Evolutionary conservation across 2,113 vertebrate genomes (phyloP), one percentile per base, ranked within the genome.

Genomic region (Chaenocephalus aceratus): DNA sequence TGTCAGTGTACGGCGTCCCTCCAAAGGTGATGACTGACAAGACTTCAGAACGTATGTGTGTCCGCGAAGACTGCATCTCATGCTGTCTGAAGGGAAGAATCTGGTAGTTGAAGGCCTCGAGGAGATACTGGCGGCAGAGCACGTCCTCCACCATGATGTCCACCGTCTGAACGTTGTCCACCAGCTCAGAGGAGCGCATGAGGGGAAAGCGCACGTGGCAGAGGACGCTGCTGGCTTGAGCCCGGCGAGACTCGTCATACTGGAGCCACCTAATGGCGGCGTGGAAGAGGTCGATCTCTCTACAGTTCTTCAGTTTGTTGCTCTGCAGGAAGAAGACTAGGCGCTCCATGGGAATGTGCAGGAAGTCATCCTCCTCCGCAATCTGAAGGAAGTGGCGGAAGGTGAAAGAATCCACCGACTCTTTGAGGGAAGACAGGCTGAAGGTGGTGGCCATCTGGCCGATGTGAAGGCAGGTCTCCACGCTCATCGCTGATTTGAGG

Each of bases 391-490:
- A 99, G 88, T 99, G 97, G 57, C 94, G 93, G 82, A 98, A 99
- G 13, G 98, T 98, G 94, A 98, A 99, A 10, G 96, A 77, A 0
- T 99, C 98, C 15, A 99, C 98, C 0, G 98, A 99, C 64, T 98
- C 97, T 70, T 97, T 97, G 23, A 99, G 93, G 6, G 98, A 99
- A 6, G 97, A 92, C 23, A 99, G 93, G 93, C 96, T 98, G 86
- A 99, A 99, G 66, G 97, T 95, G 85, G 97, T 97, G 89, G 98
- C 98, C 98, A 99, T 98, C 88, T 99, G 98, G 53, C 97, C 98
- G 0, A 99, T 99, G 90, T 97, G 96, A 46, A 99, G 93, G 80
- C 98, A 99, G 0, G 98, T 99, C 89, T 99, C 97, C 2, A 99
- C 98, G 0, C 97, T 99, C 97, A 99, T 99, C 44, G 97, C 97